Percentiles rank a stretch among this genome's conserved stretches.
Conservation (phyloP, 2,888 invertebrate genomes). For the Blastobasis adustella region DNA sequence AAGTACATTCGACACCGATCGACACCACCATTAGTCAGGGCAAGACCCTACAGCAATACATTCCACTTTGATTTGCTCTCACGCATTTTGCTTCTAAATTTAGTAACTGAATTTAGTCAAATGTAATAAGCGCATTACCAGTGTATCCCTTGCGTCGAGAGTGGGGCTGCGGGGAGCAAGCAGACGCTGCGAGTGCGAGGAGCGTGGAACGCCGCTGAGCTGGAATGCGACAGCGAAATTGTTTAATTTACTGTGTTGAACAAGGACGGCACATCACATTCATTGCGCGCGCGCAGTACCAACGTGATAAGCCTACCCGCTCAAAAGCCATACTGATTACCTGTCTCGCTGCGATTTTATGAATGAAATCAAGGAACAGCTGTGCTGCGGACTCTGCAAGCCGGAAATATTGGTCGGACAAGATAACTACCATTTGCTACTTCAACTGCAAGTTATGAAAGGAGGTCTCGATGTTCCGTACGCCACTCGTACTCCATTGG, state of each 20-base stretch:
- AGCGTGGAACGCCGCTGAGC: conserved; percentile 13
- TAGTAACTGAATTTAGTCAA: no score
- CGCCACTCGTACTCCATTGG: conserved; percentile 16
- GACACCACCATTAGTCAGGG: no score
- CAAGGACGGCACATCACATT: conserved; percentile 7
- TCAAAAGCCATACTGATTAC: conserved; percentile 10
- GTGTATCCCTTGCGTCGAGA: conserved; percentile 9
- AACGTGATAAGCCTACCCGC: conserved; percentile 17
- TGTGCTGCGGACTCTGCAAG: conserved; percentile 2
- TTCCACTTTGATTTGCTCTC: no score
- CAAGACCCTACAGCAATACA: no score
- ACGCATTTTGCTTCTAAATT: no score
- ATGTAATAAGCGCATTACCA: no score
- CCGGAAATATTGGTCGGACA: conserved; percentile 24
- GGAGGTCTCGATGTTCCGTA: conserved; percentile 15
- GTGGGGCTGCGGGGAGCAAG: conserved; percentile 14
- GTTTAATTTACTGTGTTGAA: conserved; percentile 5
- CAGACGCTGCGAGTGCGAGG: conserved; percentile 17
- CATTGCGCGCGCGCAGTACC: conserved; percentile 14
- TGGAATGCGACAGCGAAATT: conserved; percentile 10
- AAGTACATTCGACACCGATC: no score
- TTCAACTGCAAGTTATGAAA: conserved; percentile 14
- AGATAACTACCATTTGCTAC: conserved; percentile 22
- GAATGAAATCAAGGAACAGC: neutral
- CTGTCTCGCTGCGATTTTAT: neutral